phyloP scores from a whole-genome alignment of 2,888 invertebrate species.

The Drosophila anomelani region DNA sequence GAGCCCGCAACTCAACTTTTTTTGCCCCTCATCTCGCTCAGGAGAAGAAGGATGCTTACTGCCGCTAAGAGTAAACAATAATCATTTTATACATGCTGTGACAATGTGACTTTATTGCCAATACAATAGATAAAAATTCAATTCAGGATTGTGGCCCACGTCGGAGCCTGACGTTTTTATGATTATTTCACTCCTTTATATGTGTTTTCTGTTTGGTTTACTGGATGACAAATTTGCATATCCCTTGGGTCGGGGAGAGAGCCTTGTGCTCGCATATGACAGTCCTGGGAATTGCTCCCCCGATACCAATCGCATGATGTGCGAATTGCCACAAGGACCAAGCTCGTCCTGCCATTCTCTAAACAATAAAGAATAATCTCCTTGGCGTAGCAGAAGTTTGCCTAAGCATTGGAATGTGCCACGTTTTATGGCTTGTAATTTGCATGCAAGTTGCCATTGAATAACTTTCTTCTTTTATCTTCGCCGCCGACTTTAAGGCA shows the following conservation, averaged over 20 bases:
- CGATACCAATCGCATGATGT: slow-evolving; percentile 82
- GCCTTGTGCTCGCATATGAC: slow-evolving; percentile 58
- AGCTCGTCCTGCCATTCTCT: slow-evolving; percentile 54
- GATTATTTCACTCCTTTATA: slow-evolving; percentile 83
- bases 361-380: slow-evolving; percentile 83
- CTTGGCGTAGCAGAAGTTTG: slow-evolving; percentile 63
- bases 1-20: slow-evolving; percentile 84
- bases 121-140: slow-evolving; percentile 84
- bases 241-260: slow-evolving; percentile 26
- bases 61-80: slow-evolving; percentile 54
- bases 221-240: slow-evolving; percentile 79
- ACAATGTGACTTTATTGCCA: slow-evolving; percentile 80
- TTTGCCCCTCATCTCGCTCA: slow-evolving; percentile 2
- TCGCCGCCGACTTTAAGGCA: slow-evolving; percentile 60
- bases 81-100: slow-evolving; percentile 63
- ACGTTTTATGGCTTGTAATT: slow-evolving; percentile 78
- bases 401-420: slow-evolving; percentile 64
- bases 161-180: slow-evolving; percentile 76
- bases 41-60: not conserved
- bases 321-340: slow-evolving; percentile 80
- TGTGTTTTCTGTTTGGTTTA: slow-evolving; percentile 59
- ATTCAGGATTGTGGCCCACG: slow-evolving; percentile 77
- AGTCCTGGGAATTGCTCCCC: slow-evolving; percentile 75
- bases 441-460: slow-evolving; percentile 69
- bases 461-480: slow-evolving; percentile 59